These are phyloP conservation scores for Barbus barbus DNA, from an alignment of 2,113 vertebrate genomes.

Conservation along the genomic window DNA sequence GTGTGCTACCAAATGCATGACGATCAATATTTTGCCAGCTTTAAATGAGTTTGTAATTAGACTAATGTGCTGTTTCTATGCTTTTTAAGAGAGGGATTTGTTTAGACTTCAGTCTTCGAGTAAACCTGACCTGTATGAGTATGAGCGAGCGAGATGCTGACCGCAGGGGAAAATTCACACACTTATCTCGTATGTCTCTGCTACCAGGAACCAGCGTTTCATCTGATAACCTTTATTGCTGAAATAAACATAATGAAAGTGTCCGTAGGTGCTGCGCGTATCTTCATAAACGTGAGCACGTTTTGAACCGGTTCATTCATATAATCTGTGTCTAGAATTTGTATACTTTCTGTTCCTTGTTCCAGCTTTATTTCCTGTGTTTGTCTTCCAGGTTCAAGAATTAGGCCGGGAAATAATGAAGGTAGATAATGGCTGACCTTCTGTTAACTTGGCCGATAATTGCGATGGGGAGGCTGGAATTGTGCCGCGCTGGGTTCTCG, in stretches of 20 bases:
- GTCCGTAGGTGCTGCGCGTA: conserved; percentile 2
- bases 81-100: conserved; percentile 11
- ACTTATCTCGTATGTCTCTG: conserved; percentile 76
- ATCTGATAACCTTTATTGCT: conserved; percentile 80
- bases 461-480: conserved; percentile 3
- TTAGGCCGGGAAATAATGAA: conserved; percentile 18
- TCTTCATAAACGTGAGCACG: neutral
- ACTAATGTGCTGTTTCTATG: conserved; percentile 69
- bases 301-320: neutral
- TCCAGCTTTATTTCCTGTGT: conserved; percentile 20
- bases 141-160: conserved; percentile 64
- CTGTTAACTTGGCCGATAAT: conserved; percentile 24
- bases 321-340: neutral
- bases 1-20: conserved; percentile 61
- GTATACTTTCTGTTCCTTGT: neutral
- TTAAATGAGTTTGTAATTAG: conserved; percentile 79
- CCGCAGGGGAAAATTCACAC: conserved; percentile 72
- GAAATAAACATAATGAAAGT: conserved; percentile 76
- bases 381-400: conserved; percentile 11
- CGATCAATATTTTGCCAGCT: conserved; percentile 74
- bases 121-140: neutral
- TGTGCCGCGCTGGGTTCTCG: conserved; percentile 14
- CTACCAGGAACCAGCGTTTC: conserved; percentile 71
- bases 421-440: conserved; percentile 29
- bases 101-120: conserved; percentile 21